Base-by-base conservation (phyloP, 2,888 invertebrate genomes). In the Sicus ferrugineus region DNA sequence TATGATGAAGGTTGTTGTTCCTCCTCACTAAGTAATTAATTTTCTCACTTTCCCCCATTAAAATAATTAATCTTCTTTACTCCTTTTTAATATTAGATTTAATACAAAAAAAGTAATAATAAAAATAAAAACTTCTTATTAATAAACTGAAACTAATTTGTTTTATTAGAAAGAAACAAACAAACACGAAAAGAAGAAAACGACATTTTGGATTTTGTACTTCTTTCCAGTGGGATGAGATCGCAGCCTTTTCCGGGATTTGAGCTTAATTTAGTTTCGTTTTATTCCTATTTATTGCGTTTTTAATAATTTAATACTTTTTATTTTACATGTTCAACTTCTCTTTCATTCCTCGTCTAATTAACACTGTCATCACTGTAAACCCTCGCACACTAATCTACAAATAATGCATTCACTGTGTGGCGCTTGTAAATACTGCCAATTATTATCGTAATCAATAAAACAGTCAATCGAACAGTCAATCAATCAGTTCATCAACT, bases 341-440 rank as follows among this genome's bases (percentile, higher is more conserved):
- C 68, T 69, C 58, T 69, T 66, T 71, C 67, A 62, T 69, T 69
- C 42, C 68, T 38, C 46, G 34, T 62, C 21, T 54, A 52, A 68
- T 61, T 67, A 50, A 48, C 16, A 52, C 52, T 23, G 31, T 30
- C 42, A 56, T 42, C 67, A 58, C 46, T 67, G 58, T 56, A 67
- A 30, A 28, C 46, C 28, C 42, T 21, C 23, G 28, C 66, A 67
- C 50, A 58, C 67, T 67, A 80, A 71, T 63, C 73, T 73, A 76
- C 74, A 76, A 77, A 77, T 77, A 75, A 72, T 76, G 75, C 77
- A 79, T 77, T 78, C 81, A 81, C 78, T 79, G 81, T 81, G 80
- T 77, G 79, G 80, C 80, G 81, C 80, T 81, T 80, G 81, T 80
- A 81, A 76, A 81, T 80, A 82, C 78, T 80, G 83, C 81, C 80